Evolutionary conservation across 2,888 invertebrate genomes (phyloP).

Genomic region (Acanthosepion pharaonis): DNA sequence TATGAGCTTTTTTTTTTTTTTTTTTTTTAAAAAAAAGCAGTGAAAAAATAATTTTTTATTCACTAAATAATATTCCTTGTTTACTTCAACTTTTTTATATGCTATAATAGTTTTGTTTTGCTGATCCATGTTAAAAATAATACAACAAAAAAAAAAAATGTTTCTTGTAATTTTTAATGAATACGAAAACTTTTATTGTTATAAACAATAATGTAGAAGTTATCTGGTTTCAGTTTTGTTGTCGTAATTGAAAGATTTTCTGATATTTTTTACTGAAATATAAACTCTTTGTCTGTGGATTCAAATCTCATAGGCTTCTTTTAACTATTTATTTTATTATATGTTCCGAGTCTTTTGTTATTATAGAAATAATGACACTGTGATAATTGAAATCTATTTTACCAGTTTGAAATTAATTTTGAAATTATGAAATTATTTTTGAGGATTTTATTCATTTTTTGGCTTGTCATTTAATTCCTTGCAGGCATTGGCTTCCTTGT

Average conservation of each 20-base stretch:
- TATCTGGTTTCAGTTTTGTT: neutral
- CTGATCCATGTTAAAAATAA: too few relatives aligned
- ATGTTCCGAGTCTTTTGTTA: neutral
- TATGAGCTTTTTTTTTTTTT: too few relatives aligned
- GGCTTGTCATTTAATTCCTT: constrained; percentile 33
- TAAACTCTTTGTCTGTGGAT: neutral
- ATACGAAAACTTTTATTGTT: too few relatives aligned
- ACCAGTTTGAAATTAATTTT: neutral
- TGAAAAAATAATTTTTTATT: too few relatives aligned
- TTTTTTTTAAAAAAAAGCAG: too few relatives aligned
- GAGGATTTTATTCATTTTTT: neutral
- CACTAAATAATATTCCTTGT: too few relatives aligned
- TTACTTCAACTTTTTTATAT: too few relatives aligned
- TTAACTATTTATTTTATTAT: neutral
- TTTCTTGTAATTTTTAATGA: too few relatives aligned
- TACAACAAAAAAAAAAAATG: too few relatives aligned
- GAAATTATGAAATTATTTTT: neutral
- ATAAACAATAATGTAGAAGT: neutral
- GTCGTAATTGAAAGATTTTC: neutral
- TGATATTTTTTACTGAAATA: neutral
- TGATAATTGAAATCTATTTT: neutral
- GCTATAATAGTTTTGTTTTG: too few relatives aligned
- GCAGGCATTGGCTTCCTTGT: neutral
- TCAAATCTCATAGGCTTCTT: too few relatives aligned
- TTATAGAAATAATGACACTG: neutral